These are phyloP conservation scores for Sepiola atlantica DNA, from an alignment of 2,888 invertebrate species.

Conservation along the genomic window DNA sequence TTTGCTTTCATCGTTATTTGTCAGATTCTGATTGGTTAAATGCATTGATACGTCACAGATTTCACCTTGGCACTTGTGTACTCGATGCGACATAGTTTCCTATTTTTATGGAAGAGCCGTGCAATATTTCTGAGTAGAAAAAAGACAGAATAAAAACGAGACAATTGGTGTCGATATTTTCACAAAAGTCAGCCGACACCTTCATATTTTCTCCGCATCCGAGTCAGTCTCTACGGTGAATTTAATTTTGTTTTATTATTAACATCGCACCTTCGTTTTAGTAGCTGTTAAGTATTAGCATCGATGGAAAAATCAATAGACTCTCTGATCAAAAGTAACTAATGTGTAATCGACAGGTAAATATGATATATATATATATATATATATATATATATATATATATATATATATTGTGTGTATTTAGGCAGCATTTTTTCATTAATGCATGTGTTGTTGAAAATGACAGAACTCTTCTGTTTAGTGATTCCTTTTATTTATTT, in stretches of 20 bases:
- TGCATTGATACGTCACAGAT: neutral
- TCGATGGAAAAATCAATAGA: neutral
- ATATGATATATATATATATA: neutral
- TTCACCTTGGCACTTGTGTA: neutral
- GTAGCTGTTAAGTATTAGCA: too few species aligned
- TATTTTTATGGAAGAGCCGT: neutral
- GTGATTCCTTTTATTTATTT: too few species aligned
- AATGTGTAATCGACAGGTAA: neutral
- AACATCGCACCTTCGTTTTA: neutral
- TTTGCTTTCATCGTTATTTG: neutral
- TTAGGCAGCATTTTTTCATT: too few species aligned
- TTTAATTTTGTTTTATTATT: neutral
- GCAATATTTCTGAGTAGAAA: neutral
- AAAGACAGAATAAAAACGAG: neutral
- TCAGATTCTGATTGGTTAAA: neutral
- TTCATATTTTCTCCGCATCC: neutral
- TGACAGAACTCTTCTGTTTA: too few species aligned
- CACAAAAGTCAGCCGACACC: neutral
- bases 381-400: too few species aligned
- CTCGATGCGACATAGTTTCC: neutral
- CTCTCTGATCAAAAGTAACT: neutral
- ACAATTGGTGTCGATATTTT: neutral
- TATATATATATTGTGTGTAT: too few species aligned
- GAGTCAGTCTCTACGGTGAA: neutral
- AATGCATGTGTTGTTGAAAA: too few species aligned